Evolutionary conservation across 2,888 invertebrate species (phyloP), one percentile per base, ranked within the genome.

Genomic region (Apamea anceps): DNA sequence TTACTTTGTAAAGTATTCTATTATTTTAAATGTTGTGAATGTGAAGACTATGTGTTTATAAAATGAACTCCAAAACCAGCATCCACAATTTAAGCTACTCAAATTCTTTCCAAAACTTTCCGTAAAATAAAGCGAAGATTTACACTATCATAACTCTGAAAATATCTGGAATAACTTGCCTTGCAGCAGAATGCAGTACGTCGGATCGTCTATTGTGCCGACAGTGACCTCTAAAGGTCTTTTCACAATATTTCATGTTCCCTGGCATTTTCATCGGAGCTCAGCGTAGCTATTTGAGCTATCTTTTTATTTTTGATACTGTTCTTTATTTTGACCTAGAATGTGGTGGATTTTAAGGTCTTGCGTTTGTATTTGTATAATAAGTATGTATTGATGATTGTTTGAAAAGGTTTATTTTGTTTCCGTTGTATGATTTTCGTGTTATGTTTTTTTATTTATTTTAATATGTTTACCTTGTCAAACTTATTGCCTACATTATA

Each of bases 211-310:
- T 67, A 88, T 87, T 87, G 87, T 88, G 79, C 67, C 76, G 45
- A 21, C 84, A 79, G 65, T 87, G 89, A 88, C 89, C 89, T 87
- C 86, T 15, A 48, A 78, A 84, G 79, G 87, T 87, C 84, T 65
- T 81, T 66, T 62, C 60, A 77, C 88, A 72, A 88, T 88, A 88
- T 86, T 87, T 87, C 86, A 88, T 84, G 77, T 77, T 73, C 63
- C 73, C 66, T 82, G 89, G 84, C 88, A 88, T 88, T 88, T 88
- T 88, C 88, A 88, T 84, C 87, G 85, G 67, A 67, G 81, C 81
- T 75, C 65, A 81, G 66, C 79, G 62, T 28, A 68, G 80, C 81
- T 83, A 83, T 87, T 81, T 68, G 21, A 68, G 84, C 60, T 82
- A 82, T 79, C 75, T 80, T 85, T 87, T 82, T 84, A 82, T 79